These are phyloP conservation scores for Kryphioiulus occultus DNA, from an alignment of 2,888 invertebrate species.

Conservation along the genomic window DNA sequence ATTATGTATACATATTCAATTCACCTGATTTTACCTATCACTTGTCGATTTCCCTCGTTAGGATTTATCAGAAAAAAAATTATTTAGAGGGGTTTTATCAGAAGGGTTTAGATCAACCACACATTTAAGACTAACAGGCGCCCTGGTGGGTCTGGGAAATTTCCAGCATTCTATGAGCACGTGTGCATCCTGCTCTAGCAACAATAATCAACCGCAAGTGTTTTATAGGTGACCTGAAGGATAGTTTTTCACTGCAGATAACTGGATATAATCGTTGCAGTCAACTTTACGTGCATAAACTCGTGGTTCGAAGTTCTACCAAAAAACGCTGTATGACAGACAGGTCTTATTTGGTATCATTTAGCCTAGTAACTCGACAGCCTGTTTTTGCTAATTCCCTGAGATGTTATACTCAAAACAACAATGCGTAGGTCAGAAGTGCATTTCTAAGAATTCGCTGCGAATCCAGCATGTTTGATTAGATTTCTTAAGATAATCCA, in stretches of 20 bases:
- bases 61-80: no score
- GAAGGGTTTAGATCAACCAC: no score
- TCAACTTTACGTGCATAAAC: neutral
- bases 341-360: neutral
- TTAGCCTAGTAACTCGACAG: neutral
- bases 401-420: no score
- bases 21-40: no score
- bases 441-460: no score
- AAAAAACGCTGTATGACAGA: neutral
- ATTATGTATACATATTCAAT: no score
- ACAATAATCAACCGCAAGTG: neutral
- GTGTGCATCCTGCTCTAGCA: neutral
- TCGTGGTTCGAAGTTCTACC: neutral
- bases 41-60: no score
- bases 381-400: neutral
- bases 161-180: constrained; percentile 1
- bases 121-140: neutral
- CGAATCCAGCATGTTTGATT: no score
- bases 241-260: neutral
- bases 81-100: no score
- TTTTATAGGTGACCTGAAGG: neutral
- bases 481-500: no score
- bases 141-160: neutral
- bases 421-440: no score
- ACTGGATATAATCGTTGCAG: neutral